A percentile compares a stretch with the other conserved stretches of the same genome.
Evolutionary conservation across 2,113 vertebrate species (phyloP).

Genomic region (Mustela nigripes): DNA sequence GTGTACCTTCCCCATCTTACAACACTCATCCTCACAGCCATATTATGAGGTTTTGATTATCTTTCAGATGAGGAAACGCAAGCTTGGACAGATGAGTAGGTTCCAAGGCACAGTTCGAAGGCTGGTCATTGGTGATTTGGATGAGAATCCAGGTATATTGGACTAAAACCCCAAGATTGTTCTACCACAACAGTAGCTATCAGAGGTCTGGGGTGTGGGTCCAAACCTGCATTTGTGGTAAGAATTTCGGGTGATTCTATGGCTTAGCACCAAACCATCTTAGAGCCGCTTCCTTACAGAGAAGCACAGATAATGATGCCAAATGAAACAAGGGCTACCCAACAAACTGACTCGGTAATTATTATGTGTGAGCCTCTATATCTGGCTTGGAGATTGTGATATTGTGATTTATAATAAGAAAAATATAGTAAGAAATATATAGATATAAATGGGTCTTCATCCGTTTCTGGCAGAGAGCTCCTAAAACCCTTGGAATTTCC

Average conservation of each 20-base stretch:
- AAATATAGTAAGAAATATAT: not conserved
- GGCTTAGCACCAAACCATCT: not conserved
- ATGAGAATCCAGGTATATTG: not conserved
- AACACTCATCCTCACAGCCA: not conserved
- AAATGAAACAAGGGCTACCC: not conserved
- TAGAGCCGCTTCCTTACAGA: not conserved
- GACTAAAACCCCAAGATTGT: not conserved
- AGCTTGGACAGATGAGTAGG: not conserved
- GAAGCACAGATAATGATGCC: not conserved
- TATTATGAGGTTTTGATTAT: not conserved
- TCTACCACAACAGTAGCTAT: not conserved
- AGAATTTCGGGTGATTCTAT: not conserved
- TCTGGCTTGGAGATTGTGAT: not conserved
- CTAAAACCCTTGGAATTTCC: not conserved
- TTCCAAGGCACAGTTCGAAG: not conserved
- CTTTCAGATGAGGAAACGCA: not conserved
- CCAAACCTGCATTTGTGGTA: not conserved
- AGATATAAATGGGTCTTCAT: not conserved
- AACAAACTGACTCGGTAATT: not conserved
- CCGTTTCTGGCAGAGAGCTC: not conserved
- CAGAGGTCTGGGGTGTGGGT: not conserved
- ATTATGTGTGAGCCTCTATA: not conserved
- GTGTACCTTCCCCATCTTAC: not conserved
- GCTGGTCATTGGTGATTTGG: not conserved
- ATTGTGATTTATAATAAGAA: not conserved